Conservation (phyloP, 2,113 vertebrate species). For the Cyphomyrus plagiostoma region DNA sequence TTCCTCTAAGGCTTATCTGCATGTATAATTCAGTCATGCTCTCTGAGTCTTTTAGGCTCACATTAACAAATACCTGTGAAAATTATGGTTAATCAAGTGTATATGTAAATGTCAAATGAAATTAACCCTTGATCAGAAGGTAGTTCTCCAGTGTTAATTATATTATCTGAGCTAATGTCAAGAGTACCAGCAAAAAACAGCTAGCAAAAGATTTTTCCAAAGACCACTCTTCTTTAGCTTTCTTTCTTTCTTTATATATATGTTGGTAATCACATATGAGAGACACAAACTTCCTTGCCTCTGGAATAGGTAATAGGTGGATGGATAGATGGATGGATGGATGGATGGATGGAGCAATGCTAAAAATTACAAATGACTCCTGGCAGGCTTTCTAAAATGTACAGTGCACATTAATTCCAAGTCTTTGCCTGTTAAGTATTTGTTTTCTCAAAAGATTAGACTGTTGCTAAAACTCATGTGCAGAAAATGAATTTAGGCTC, state of each 20-base stretch:
- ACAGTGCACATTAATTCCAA: not conserved
- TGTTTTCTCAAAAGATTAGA: slow-evolving; percentile 5
- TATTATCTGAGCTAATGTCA: slow-evolving; percentile 54
- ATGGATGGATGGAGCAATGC: not conserved
- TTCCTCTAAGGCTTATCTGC: not conserved
- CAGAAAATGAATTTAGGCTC: slow-evolving; percentile 31
- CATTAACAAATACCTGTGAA: slow-evolving; percentile 40
- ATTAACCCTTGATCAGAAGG: slow-evolving; percentile 39
- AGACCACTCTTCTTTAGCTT: not conserved
- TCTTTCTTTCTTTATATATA: no score
- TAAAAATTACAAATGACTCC: not conserved
- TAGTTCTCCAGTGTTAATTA: slow-evolving; percentile 48
- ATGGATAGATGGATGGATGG: not conserved
- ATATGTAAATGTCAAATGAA: slow-evolving; percentile 47
- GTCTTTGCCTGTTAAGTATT: not conserved
- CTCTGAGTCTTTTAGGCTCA: slow-evolving; percentile 23
- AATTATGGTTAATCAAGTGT: slow-evolving; percentile 41
- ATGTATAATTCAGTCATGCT: slow-evolving; percentile 16
- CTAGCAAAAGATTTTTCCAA: not conserved
- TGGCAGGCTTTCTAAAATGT: not conserved
- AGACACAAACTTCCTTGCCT: not conserved
- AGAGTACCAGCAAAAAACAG: slow-evolving; percentile 31
- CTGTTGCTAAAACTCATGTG: not conserved
- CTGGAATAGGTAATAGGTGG: not conserved
- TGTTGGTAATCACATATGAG: not conserved